Base-by-base conservation (phyloP, 2,113 vertebrate genomes). In the Acanthisitta chloris region DNA sequence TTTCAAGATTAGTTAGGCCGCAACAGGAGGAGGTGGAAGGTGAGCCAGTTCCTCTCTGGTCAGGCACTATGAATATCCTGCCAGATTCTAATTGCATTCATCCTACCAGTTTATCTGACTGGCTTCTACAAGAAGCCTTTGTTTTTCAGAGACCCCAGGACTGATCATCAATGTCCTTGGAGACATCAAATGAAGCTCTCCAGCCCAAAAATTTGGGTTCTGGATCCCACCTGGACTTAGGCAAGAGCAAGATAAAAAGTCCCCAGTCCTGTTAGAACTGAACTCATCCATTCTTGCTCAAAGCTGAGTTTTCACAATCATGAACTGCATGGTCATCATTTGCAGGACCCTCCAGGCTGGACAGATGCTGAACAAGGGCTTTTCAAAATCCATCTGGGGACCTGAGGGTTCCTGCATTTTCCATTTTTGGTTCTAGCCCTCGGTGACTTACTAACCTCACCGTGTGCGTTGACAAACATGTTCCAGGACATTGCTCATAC, bases 401-500 rank as follows among this genome's bases (percentile, higher is more conserved):
- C 78, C 81, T 55, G 71, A 93, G 59, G n/a, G 59, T 52, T 95
- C 69, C 48, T 71, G 18, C 28, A 1, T 65, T 92, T 93, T 66
- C 79, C 48, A 40, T 81, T 45, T 61, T 64, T 3, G 19, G 21
- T 81, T 67, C 77, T 88, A 74, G 85, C 88, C 80, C 62, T 88
- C 4, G 2, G 93, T 93, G 92, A 69, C 94, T 97, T 93, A 74
- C 51, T 95, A 95, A 94, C 93, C 86, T 92, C 88, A 71, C 23
- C 9, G 12, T 64, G 48, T 6, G 1, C 33, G 55, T 74, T 84
- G 88, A 67, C 88, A 88, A 55, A 61, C 43, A 6, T 7, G 80
- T 90, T 96, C 90, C 96, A 95, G 96, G 90, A 83, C 94, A 65
- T 96, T 96, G 96, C 92, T 95, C 96, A 96, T 93, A 46, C 71